These are phyloP conservation scores for Neotragus pygmaeus DNA, from an alignment of 2,113 vertebrate genomes.

Conservation along the genomic window DNA sequence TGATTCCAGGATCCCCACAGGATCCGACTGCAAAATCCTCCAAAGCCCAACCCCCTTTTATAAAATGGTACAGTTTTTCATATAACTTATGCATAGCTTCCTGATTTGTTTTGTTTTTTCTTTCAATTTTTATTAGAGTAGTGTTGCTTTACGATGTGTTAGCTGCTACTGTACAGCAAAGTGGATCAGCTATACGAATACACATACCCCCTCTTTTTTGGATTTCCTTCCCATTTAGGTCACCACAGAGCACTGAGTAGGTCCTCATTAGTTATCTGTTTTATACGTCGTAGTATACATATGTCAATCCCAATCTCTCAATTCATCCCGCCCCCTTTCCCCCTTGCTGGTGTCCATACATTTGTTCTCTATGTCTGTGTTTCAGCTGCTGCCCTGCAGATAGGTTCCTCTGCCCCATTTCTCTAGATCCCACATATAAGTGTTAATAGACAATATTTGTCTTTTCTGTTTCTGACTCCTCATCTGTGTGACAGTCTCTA, in stretches of 20 bases:
- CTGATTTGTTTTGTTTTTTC: no score
- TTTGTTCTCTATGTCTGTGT: not conserved
- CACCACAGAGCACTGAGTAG: not conserved
- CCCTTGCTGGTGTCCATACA: not conserved
- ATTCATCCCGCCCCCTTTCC: not conserved
- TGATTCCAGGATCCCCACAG: not conserved
- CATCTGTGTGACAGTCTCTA: not conserved
- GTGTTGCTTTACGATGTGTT: not conserved
- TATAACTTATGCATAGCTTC: fast-evolving
- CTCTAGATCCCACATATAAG: not conserved
- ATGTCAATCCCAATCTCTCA: not conserved
- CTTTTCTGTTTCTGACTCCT: not conserved
- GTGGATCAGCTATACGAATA: not conserved
- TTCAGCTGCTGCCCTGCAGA: not conserved
- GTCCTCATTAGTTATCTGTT: not conserved
- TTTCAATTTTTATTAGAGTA: not conserved
- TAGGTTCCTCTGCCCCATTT: not conserved
- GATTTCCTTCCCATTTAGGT: not conserved
- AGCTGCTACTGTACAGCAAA: not conserved
- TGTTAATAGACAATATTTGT: not conserved
- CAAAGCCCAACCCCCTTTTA: not conserved
- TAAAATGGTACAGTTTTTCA: not conserved
- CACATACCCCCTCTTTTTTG: not conserved
- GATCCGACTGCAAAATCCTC: not conserved
- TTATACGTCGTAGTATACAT: fast-evolving